A percentile compares a stretch with the other conserved stretches of the same genome.
Evolutionary conservation across 1,140 invertebrate species (phyloP).

Genomic region (Aporrectodea caliginosa): DNA sequence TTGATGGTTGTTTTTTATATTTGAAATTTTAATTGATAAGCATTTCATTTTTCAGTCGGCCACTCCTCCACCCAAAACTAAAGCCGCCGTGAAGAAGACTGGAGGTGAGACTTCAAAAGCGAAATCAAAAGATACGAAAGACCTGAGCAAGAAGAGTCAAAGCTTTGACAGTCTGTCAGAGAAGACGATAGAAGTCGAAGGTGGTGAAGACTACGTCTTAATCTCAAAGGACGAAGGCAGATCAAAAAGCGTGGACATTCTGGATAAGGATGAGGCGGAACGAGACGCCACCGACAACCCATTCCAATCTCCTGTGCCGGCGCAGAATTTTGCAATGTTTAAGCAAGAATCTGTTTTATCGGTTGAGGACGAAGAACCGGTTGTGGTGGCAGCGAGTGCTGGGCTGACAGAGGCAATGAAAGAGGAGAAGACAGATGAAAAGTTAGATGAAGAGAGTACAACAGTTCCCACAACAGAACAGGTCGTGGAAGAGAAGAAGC

Average conservation of each 20-base stretch:
- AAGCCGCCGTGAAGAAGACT: too few relatives aligned
- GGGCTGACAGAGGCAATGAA: neutral
- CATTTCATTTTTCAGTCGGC: too few relatives aligned
- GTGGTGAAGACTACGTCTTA: neutral
- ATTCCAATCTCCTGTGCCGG: neutral
- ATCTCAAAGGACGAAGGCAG: neutral
- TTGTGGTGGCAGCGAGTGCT: neutral
- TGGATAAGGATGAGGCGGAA: neutral
- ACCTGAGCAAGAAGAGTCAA: neutral
- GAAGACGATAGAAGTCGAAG: neutral
- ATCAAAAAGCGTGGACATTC: neutral
- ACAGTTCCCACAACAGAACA: too few relatives aligned
- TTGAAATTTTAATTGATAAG: too few relatives aligned
- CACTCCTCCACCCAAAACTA: too few relatives aligned
- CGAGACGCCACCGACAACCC: too few relatives aligned
- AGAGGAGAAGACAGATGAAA: neutral
- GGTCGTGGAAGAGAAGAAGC: too few relatives aligned
- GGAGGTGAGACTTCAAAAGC: neutral
- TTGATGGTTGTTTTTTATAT: too few relatives aligned
- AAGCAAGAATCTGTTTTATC: neutral
- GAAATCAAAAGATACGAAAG: neutral
- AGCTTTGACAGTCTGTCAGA: neutral
- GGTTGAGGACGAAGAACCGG: neutral
- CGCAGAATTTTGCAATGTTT: neutral
- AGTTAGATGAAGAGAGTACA: too few relatives aligned